Base-by-base conservation (phyloP, 2,888 invertebrate species). In the Pandemis heparana region DNA sequence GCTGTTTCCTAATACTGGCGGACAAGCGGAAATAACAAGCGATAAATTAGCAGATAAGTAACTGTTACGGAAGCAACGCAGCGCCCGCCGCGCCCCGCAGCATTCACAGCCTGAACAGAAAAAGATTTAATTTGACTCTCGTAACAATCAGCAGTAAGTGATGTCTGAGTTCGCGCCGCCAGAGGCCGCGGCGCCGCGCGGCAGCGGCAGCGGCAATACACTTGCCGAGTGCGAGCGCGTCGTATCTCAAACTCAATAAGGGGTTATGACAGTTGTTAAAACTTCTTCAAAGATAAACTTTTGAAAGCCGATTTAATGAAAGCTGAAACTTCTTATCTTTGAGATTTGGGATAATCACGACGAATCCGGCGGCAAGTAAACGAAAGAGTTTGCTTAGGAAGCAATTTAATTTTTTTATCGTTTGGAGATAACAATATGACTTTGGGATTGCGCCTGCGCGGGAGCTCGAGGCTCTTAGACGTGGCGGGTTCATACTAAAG, bases 181-280 rank as follows among this genome's bases (percentile, higher is more conserved):
- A 5, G 9, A 5, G 41, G 1, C 46, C 12, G 10, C 46, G 46
- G 14, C 46, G 46, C 51, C 46, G 9, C 18, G 53, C 18, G 9
- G 8, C 2, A 18, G 53, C 10, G 9, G 53, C 4, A 23, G 53
- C 9, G n/a, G n/a, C 2, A 4, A 32, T 56, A 56, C 56, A 10
- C 7, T 14, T 10, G 10, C 16, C 16, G 51, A 53, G 51, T 53
- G 51, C 56, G 56, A 56, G 56, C 51, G 23, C 56, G 56, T 23
- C 56, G 23, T 56, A 56, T 56, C 56, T 56, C 56, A 56, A 56
- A 56, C 23, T 63, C 43, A 63, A 23, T 63, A 63, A 63, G 41
- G 39, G 53, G 66, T 66, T 66, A 64, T 48, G 71, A 71, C 71
- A 71, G 61, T 72, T 72, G 62, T 72, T 72, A 61, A 72, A 72